Evolutionary conservation across 2,797 vertebrate species (phyloP), one percentile per base, ranked within the genome.

Genomic region (Lagodon rhomboides): DNA sequence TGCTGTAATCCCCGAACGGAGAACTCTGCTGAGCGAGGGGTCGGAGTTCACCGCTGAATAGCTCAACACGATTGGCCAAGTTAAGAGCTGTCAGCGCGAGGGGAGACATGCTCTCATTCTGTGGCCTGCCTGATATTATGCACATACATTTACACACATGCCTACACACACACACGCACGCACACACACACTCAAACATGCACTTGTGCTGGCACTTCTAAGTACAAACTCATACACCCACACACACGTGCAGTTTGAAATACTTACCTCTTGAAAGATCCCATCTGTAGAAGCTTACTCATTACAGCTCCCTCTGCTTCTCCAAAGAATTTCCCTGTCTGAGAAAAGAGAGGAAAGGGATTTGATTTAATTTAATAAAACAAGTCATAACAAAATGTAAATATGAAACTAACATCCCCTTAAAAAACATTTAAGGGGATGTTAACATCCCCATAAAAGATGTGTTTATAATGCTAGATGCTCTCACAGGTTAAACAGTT

Each of bases 281-380:
- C 97, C 98, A 99, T 99, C 90, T 95, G 94, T 90, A 99, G 91
- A 64, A 99, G 95, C 91, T 98, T 99, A 93, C 95, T 97, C 98
- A 99, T 99, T 85, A 99, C 98, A 17, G 98, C 97, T 68, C 98
- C 97, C 90, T 99, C 98, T 62, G 96, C 95, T 85, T 98, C 97
- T 54, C 98, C 98, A 88, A 99, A 98, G 88, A 99, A 99, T 77
- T 96, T 96, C 76, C 97, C 98, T 18, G 98, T 99, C 98, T 99
- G 92, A 81, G 67, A 34, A 86, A 55, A 85, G 10, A 69, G 68
- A 22, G 30, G 25, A 75, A 67, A 80, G 27, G 77, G 41, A 58
- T 60, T 47, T 43, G 1, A 60, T 66, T 68, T 27, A 43, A 44
- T 68, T 65, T 41, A 79, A 63, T 38, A 38, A 53, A 80, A 66